Base-by-base conservation (phyloP, 2,888 invertebrate species). In the Rhingia campestris region DNA sequence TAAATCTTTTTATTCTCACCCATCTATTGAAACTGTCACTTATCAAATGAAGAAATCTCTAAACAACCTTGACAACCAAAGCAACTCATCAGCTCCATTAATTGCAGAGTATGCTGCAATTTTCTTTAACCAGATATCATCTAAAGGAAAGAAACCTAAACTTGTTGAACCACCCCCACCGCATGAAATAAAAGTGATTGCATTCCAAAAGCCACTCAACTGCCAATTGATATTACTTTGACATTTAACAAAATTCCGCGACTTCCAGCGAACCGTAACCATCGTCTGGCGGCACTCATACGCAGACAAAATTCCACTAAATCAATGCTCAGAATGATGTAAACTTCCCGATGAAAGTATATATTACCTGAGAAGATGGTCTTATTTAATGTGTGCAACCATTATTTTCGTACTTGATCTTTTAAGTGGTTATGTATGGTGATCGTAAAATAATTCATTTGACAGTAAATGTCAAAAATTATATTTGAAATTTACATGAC, bases 281-380 rank as follows among this genome's bases (percentile, higher is more conserved):
- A n/a, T 10, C 41, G 10, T 30, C 30, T 33, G 6, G 0, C 49
- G 12, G 49, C 22, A 33, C 10, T 35, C 33, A 41, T 10, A 33
- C 41, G 32, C 35, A 56, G 35, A 33, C 49, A 66, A 43, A 37
- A 51, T 59, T 75, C 53, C 53, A 37, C 12, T 61, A 59, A 43
- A 33, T 53, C 45, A 39, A 37, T 66, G 10, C 33, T 53, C 53
- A 54, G 30, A 56, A 66, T 51, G 39, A 47, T 32, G 45, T 43
- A 58, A 56, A 30, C 66, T 66, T 58, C 58, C 51, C 33, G 41
- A 74, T 58, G 58, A 75, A 75, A 75, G 67, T 72, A n/a, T n/a
- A n/a, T n/a, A 39, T 33, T 9, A 39, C 37, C 12, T 22, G 22
- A 4, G 33, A 72, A 35, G 49, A 59, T 47, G 41, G 61, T 72